Evolutionary conservation across 1,140 invertebrate species (phyloP).

Genomic region (Drusus annulatus): DNA sequence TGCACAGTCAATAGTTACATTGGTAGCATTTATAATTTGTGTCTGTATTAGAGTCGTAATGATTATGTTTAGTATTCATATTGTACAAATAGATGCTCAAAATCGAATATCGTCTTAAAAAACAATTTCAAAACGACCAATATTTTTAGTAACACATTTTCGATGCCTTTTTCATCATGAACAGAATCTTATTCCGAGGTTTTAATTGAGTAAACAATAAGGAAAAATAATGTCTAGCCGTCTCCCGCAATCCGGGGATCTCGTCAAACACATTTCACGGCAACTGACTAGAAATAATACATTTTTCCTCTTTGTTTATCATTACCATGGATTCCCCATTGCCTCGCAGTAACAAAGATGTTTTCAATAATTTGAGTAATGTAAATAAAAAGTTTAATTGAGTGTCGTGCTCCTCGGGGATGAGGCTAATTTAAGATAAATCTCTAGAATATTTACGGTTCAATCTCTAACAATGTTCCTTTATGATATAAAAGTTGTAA

Average conservation of each 20-base stretch:
- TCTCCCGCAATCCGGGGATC: constrained; percentile 41
- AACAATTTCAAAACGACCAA: too few relatives aligned
- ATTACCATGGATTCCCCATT: constrained; percentile 5
- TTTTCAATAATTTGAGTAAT: constrained; percentile 30
- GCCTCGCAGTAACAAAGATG: background rate
- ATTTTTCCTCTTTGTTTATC: constrained; percentile 34
- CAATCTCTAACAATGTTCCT: background rate
- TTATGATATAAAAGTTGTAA: too few relatives aligned
- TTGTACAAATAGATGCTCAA: too few relatives aligned
- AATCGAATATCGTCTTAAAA: too few relatives aligned
- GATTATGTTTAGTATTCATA: too few relatives aligned
- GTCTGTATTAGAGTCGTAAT: too few relatives aligned
- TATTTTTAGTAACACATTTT: too few relatives aligned
- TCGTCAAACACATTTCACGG: constrained; percentile 46
- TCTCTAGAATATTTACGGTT: background rate
- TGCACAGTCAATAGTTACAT: too few relatives aligned
- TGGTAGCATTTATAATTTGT: too few relatives aligned
- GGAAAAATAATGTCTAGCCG: constrained; percentile 56
- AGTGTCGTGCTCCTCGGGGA: background rate
- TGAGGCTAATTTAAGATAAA: constrained; percentile 17
- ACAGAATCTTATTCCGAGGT: constrained; percentile 57
- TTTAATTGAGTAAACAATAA: constrained; percentile 60
- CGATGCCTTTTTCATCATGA: background rate
- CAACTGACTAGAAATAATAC: constrained; percentile 28
- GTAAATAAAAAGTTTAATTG: constrained; percentile 24